These are phyloP conservation scores for Lepisosteus oculatus DNA, from an alignment of 2,113 vertebrate species.

Conservation along the genomic window DNA sequence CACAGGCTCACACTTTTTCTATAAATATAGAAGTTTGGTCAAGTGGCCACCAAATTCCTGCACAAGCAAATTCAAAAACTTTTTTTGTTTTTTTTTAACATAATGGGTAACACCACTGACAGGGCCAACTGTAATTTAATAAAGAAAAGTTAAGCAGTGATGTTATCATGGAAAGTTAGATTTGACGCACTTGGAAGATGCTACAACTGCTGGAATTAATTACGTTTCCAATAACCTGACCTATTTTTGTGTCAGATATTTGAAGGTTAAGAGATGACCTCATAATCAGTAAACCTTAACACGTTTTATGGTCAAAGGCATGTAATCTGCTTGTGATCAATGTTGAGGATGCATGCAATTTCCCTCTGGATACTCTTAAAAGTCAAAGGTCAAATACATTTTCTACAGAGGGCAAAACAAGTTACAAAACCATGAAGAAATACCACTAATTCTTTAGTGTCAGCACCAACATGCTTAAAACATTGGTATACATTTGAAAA, in stretches of 20 bases:
- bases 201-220: constrained; percentile 41
- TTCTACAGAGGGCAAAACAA: background rate
- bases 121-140: constrained; percentile 34
- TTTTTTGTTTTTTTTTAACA: constrained; percentile 1
- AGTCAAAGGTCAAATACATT: constrained; percentile 20
- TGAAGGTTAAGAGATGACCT: constrained; percentile 27
- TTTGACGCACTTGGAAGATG: constrained; percentile 50
- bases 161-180: constrained; percentile 44
- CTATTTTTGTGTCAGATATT: constrained; percentile 20
- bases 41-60: background rate
- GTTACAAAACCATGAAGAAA: constrained; percentile 8
- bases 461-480: constrained; percentile 12
- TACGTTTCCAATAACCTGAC: constrained; percentile 21
- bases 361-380: constrained; percentile 11
- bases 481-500: constrained; percentile 28
- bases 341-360: background rate
- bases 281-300: constrained; percentile 32
- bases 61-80: background rate
- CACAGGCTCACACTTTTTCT: too few relatives aligned
- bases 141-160: constrained; percentile 42
- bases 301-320: constrained; percentile 20
- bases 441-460: constrained; percentile 19
- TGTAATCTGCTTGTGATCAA: constrained; percentile 1
- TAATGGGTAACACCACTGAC: constrained; percentile 27
- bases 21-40: too few relatives aligned